A percentile compares a stretch with the other conserved stretches of the same genome.
Conservation (phyloP, 2,888 invertebrate species). For the Leucozona laternaria region DNA sequence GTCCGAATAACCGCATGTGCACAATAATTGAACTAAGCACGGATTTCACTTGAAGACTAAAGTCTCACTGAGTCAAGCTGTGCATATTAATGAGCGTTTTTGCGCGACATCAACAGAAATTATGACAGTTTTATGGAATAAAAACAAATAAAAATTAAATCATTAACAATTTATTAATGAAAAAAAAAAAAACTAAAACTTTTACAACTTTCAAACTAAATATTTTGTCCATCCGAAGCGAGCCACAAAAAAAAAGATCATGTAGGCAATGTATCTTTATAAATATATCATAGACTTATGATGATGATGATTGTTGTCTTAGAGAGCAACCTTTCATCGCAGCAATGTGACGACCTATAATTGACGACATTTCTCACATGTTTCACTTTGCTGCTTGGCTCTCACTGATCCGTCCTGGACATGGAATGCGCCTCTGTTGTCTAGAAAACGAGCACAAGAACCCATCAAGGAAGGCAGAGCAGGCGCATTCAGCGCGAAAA, state of each 20-base stretch:
- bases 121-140: conserved; percentile 65
- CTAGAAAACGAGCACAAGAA: conserved; percentile 52
- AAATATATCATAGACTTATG: conserved; percentile 8
- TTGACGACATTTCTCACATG: conserved; percentile 68
- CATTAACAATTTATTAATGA: background rate
- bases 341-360: conserved; percentile 71
- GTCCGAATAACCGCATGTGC: background rate
- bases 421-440: conserved; percentile 46
- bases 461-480: background rate
- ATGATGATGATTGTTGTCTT: conserved; percentile 16
- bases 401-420: conserved; percentile 61
- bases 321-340: conserved; percentile 65
- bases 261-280: too few relatives aligned
- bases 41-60: conserved; percentile 55
- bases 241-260: too few relatives aligned
- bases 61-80: conserved; percentile 3
- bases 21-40: conserved; percentile 51
- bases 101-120: conserved; percentile 39
- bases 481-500: background rate
- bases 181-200: conserved; percentile 3
- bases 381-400: conserved; percentile 41
- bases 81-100: conserved; percentile 64
- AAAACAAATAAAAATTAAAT: conserved; percentile 44
- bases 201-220: conserved; percentile 60
- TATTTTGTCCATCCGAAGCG: conserved; percentile 41